phyloP scores from a whole-genome alignment of 2,797 vertebrate species.

The Melanogrammus aeglefinus region DNA sequence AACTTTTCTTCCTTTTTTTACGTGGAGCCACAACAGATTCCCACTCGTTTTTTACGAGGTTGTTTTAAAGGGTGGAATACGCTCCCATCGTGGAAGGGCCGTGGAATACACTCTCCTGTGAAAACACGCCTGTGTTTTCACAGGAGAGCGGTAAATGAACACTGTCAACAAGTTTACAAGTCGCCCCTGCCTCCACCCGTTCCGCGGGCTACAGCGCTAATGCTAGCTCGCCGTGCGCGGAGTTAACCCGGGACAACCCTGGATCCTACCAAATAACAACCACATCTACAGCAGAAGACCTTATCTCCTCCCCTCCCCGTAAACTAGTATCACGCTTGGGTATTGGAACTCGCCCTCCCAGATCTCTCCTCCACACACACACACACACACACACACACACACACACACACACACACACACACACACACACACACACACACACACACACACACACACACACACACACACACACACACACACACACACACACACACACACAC shows the following conservation, averaged over 20 bases:
- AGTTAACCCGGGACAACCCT: too few relatives aligned
- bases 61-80: constrained; percentile 36
- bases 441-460: too few relatives aligned
- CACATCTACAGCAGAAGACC: too few relatives aligned
- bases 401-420: not conserved
- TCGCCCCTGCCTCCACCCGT: not conserved
- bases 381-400: constrained; percentile 22
- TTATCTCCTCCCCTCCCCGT: constrained; percentile 48
- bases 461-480: not conserved
- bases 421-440: not conserved
- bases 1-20: not conserved
- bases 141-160: constrained; percentile 59
- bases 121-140: too few relatives aligned
- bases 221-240: too few relatives aligned
- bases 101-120: too few relatives aligned
- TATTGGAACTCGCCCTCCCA: too few relatives aligned
- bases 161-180: constrained; percentile 72
- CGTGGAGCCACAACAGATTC: constrained; percentile 19
- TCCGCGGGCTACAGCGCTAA: too few relatives aligned
- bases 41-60: constrained; percentile 22
- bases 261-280: too few relatives aligned
- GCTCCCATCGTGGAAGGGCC: constrained; percentile 53
- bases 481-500: not conserved
- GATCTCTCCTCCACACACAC: constrained; percentile 1
- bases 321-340: constrained; percentile 32